Base-by-base conservation (phyloP, 2,113 vertebrate species). In the Falcunculus frontatus region DNA sequence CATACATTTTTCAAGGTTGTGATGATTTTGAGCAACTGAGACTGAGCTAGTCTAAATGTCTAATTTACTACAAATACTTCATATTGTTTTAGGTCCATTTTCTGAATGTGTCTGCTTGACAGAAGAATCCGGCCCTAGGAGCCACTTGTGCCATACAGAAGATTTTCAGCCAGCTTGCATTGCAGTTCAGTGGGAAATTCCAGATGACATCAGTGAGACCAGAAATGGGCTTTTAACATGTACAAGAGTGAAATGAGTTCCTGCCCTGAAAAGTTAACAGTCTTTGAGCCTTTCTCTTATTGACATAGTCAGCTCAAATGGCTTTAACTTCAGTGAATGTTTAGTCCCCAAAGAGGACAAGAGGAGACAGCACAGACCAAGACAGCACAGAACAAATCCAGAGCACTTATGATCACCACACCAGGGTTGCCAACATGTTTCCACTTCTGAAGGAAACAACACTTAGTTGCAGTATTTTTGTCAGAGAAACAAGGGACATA, bases 181-280 rank as follows among this genome's bases (percentile, higher is more conserved):
- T 93, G 80, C 13, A 53, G 22, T 75, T 18, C 2, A 25, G 33
- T 30, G 18, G 70, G 20, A 44, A 89, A 49, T 60, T 87, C 44
- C 57, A 64, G 67, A 19, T 75, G 57, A 52, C 49, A 84, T 84
- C 72, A 90, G 49, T 87, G 86, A 88, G 92, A 93, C 92, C 91
- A 96, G 93, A 95, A 92, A 93, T 94, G 90, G 93, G 93, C 85
- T 89, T 86, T 91, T 53, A 70, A 84, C 63, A 94, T 35, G 75
- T 19, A 78, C 10, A 53, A 42, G 60, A 94, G 68, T 52, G 84
- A 93, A 92, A 97, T 95, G 87, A 94, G 12, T 55, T 90, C 73
- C 41, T 91, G 69, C 27, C 35, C 42, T 83, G 37, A 72, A 88
- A 50, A 70, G 33, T 80, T 87, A 89, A 87, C 23, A 70, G 46